A percentile compares a stretch with the other conserved stretches of the same genome.
Evolutionary conservation across 2,888 invertebrate species (phyloP).

Genomic region (Diarsia dahlii): DNA sequence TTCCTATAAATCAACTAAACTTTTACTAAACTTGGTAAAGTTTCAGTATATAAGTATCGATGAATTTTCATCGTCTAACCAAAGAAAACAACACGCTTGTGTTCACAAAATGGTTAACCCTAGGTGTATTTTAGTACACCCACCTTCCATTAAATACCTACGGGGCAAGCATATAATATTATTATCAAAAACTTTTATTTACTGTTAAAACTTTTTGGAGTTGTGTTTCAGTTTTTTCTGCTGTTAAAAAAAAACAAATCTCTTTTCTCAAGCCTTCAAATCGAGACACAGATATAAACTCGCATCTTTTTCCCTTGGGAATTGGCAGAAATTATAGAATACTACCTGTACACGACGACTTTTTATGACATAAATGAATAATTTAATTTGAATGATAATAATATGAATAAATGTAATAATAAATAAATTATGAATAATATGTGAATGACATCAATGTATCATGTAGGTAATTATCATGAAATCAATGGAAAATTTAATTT

Average conservation of each 20-base stretch:
- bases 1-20: neutral
- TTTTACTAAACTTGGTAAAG: neutral
- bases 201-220: neutral
- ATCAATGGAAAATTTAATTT: too few relatives aligned
- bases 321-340: neutral
- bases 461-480: too few relatives aligned
- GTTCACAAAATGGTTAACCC: neutral
- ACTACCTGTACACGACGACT: too few relatives aligned
- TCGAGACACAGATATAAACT: neutral
- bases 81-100: neutral
- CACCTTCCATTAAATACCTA: neutral
- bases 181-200: neutral
- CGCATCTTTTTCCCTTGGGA: neutral
- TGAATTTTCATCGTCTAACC: neutral
- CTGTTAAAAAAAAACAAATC: neutral
- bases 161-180: neutral
- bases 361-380: too few relatives aligned
- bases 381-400: too few relatives aligned
- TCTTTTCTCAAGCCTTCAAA: neutral
- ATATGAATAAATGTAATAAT: too few relatives aligned
- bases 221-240: neutral
- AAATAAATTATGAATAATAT: too few relatives aligned
- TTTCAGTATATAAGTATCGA: neutral
- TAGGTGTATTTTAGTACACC: neutral
- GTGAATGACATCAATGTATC: too few relatives aligned